Base-by-base conservation (phyloP, 2,888 invertebrate species). In the Ypsolopha sequella region DNA sequence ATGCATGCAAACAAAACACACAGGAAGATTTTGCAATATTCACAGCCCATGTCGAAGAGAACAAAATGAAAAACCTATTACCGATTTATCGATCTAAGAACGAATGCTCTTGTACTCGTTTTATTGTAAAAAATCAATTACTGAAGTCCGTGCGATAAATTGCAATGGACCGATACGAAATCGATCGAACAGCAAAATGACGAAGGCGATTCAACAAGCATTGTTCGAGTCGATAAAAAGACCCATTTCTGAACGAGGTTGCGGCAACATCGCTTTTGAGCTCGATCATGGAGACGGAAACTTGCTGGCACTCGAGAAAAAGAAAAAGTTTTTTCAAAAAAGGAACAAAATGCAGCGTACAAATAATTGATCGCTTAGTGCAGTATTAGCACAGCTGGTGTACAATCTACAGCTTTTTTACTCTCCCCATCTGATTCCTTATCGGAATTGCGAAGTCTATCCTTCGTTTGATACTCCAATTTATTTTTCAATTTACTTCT, bases 361-460 rank as follows among this genome's bases (percentile, higher is more conserved):
- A 24, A 24, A 24, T 24, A 24, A 24, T 24, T 24, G 24, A 24
- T 24, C 24, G 24, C 24, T 24, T 24, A 24, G 24, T 33, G 63
- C 61, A 64, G 60, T 67, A 66, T 70, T 73, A 60, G 66, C 61
- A 69, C 79, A 79, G 78, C 80, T 80, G 76, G 65, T 58, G 57
- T 59, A 61, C 63, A 59, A 60, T 70, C 65, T n/a, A n/a, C n/a
- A n/a, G n/a, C n/a, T n/a, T n/a, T n/a, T n/a, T n/a, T n/a, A n/a
- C n/a, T 66, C 68, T 24, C 24, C 62, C 64, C 63, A 58, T 62
- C 58, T 24, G 24, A 63, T 63, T 65, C 59, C 61, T 63, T 67
- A 65, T 14, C 43, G 14, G 39, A 24, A 24, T 39, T 39, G 39
- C 39, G 11, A 39, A 39, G 11, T 24, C 24, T 24, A 24, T 24